phyloP scores from a whole-genome alignment of 2,113 vertebrate genomes.

The Leptobrachium ailaonicum region DNA sequence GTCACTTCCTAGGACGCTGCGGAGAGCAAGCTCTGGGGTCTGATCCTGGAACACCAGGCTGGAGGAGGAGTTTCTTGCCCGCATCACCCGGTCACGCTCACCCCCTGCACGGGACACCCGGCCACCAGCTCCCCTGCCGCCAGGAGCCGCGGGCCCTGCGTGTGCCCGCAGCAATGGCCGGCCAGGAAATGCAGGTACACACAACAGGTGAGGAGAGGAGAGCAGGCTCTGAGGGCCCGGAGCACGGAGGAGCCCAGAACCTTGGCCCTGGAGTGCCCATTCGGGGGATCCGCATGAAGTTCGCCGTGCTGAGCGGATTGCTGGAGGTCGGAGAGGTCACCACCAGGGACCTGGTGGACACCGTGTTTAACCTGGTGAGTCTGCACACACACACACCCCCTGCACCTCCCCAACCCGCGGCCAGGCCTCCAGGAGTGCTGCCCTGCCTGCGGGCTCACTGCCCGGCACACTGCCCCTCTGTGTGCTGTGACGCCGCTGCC shows the following conservation, averaged over 20 bases:
- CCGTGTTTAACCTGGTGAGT: conserved; percentile 96
- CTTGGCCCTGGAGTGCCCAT: conserved; percentile 84
- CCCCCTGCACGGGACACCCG: not conserved
- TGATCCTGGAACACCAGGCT: conserved; percentile 35
- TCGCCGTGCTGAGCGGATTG: conserved; percentile 87
- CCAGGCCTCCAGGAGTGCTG: not conserved
- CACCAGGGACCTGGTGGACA: conserved; percentile 91
- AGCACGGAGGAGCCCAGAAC: conserved; percentile 55
- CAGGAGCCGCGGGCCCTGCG: conserved; percentile 35
- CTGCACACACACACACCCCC: not conserved
- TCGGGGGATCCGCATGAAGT: conserved; percentile 93
- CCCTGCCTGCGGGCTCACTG: not conserved
- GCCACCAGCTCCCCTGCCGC: not conserved
- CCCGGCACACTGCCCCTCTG: not conserved
- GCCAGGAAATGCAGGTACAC: conserved; percentile 43
- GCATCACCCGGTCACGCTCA: not conserved
- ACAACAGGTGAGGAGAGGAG: conserved; percentile 47
- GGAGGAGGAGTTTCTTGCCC: conserved; percentile 18
- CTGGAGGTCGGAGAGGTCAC: conserved; percentile 93
- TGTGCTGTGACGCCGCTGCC: not conserved
- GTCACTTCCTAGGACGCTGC: conserved; percentile 49
- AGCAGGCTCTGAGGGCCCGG: conserved; percentile 3
- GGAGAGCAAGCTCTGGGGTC: conserved; percentile 11
- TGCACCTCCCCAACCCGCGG: too few relatives aligned
- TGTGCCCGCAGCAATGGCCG: conserved; percentile 29